A percentile compares a stretch with the other conserved stretches of the same genome.
These are phyloP conservation scores for Drosophila sordidula DNA, from an alignment of 2,888 invertebrate genomes.

Conservation along the genomic window DNA sequence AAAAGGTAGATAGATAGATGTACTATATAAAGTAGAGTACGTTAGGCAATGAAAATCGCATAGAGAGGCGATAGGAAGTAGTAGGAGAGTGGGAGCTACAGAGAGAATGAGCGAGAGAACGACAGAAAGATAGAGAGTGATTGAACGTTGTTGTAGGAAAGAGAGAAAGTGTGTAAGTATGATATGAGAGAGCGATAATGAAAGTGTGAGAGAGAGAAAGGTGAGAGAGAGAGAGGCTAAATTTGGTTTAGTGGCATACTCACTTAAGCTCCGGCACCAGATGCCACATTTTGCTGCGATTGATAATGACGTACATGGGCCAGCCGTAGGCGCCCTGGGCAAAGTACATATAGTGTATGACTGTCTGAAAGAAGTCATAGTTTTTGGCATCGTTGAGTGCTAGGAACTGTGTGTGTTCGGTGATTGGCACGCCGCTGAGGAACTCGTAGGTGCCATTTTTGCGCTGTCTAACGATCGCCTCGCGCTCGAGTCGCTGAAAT, in stretches of 20 bases:
- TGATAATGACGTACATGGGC: constrained; percentile 93
- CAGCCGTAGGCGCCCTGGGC: constrained; percentile 95
- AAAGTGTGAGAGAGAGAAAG: no score
- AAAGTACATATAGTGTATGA: constrained; percentile 93
- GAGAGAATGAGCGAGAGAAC: no score
- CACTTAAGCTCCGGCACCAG: constrained; percentile 89
- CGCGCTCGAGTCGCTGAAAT: constrained; percentile 92
- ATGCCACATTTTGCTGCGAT: constrained; percentile 89
- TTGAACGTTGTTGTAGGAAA: no score
- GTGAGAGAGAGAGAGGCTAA: no score
- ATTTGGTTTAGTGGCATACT: constrained; percentile 43
- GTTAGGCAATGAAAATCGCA: constrained; percentile 4
- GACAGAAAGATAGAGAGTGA: no score
- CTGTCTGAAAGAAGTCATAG: constrained; percentile 89
- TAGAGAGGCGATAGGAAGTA: constrained; percentile 2
- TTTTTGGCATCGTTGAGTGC: constrained; percentile 91
- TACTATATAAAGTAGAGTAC: no score
- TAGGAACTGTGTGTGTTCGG: constrained; percentile 92
- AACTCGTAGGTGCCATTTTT: constrained; percentile 94
- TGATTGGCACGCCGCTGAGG: constrained; percentile 93
- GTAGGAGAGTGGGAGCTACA: no score
- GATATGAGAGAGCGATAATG: no score
- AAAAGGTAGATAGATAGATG: no score
- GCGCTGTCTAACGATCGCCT: constrained; percentile 90
- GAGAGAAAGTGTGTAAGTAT: no score